A percentile compares a stretch with the other conserved stretches of the same genome.
phyloP scores from a whole-genome alignment of 2,888 invertebrate species.

The Metacarcinus magister region DNA sequence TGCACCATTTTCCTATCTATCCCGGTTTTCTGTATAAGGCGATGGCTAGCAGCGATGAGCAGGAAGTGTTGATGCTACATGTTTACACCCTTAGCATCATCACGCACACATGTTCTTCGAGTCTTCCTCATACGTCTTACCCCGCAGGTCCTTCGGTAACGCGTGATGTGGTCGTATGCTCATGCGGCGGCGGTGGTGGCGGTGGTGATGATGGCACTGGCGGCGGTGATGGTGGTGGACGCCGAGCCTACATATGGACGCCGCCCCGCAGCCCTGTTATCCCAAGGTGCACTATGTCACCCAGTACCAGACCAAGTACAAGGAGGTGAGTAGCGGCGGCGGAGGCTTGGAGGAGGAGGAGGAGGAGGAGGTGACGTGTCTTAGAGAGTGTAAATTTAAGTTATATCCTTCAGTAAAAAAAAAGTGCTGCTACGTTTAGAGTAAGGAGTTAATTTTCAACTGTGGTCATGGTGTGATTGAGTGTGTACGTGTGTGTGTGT shows the following conservation, averaged over 20 bases:
- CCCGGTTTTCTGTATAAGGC: not conserved
- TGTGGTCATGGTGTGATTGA: not conserved
- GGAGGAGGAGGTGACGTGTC: no score
- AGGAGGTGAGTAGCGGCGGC: constrained; percentile 61
- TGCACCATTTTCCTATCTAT: not conserved
- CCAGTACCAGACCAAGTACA: constrained; percentile 70
- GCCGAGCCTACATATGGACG: not conserved
- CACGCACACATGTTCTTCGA: not conserved
- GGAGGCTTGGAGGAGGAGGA: no score
- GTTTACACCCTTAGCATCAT: no score
- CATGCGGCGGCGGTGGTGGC: not conserved
- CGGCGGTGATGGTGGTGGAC: constrained; percentile 36
- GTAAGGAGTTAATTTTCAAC: no score
- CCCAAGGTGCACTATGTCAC: constrained; percentile 74
- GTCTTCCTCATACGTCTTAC: not conserved
- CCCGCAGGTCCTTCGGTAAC: not conserved
- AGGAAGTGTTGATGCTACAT: not conserved
- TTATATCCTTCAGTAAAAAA: no score
- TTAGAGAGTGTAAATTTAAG: no score
- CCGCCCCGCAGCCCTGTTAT: constrained; percentile 66
- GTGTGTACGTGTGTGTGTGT: constrained; percentile 54
- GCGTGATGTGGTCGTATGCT: not conserved
- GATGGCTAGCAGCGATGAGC: not conserved
- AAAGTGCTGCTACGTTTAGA: no score
- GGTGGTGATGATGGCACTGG: constrained; percentile 3